Evolutionary conservation across 2,888 invertebrate species (phyloP).

Genomic region (Cerceris rybyensis): DNA sequence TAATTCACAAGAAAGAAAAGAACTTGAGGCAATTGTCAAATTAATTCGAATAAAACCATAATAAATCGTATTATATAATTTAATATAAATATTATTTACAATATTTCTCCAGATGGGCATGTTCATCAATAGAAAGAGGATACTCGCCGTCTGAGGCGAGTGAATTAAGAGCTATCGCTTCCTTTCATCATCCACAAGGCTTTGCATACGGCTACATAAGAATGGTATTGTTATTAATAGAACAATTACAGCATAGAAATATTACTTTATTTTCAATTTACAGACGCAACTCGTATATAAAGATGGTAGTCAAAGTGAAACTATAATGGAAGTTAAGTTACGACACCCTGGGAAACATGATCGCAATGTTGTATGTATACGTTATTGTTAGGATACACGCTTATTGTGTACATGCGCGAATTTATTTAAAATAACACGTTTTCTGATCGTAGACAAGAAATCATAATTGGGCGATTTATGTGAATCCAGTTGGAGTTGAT

Average conservation of each 20-base stretch:
- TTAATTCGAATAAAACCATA: neutral
- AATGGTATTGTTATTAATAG: conserved; percentile 84
- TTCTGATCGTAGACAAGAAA: conserved; percentile 86
- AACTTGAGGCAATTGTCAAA: conserved; percentile 75
- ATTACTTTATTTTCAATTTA: conserved; percentile 62
- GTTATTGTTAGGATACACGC: neutral
- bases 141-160: conserved; percentile 94
- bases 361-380: conserved; percentile 86
- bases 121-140: conserved; percentile 92
- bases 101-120: conserved; percentile 88
- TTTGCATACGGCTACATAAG: conserved; percentile 93
- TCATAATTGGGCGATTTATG: conserved; percentile 95
- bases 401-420: neutral
- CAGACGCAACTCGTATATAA: conserved; percentile 93
- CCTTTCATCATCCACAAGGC: conserved; percentile 94
- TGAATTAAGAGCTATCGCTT: conserved; percentile 93
- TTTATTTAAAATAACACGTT: neutral
- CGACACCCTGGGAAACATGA: conserved; percentile 94
- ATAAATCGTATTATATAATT: neutral
- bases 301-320: conserved; percentile 94
- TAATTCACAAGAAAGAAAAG: conserved; percentile 88
- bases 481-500: conserved; percentile 95
- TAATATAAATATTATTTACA: neutral
- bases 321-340: conserved; percentile 93
- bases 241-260: conserved; percentile 17